Evolutionary conservation across 2,113 vertebrate genomes (phyloP), one percentile per base, ranked within the genome.

Genomic region (Antigone vipio): DNA sequence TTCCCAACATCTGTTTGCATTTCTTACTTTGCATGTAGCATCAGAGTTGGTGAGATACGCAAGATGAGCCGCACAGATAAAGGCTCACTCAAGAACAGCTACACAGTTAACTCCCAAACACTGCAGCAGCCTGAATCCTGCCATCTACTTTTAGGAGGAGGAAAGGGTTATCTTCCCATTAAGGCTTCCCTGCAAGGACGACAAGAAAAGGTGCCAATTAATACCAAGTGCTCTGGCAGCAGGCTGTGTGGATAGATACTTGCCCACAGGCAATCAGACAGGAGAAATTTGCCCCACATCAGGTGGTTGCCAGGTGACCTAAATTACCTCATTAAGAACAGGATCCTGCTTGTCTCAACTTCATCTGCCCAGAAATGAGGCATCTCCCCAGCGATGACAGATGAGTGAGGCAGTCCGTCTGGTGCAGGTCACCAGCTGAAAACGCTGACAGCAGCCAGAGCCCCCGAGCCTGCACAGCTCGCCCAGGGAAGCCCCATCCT

Each of bases 251-350:
- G 85, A 93, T 40, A 88, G 81, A 60, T 77, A 83, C 59, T 82
- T 83, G 92, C 85, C 95, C 62, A 26, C 1, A 0, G 78, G 93
- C 84, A 86, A 85, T 60, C 58, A 92, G 52, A 67, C 7, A 3
- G 82, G n/a, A 90, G 74, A 95, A 88, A 92, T 90, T 90, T 50
- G 75, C 85, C 85, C 90, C 93, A 74, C 45, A 62, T 78, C 52
- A 84, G 84, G 89, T 68, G 74, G 62, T 87, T 94, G 89, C 87
- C 82, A 74, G 84, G 74, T 94, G 94, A 96, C 93, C 89, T 93
- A 91, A 82, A 92, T 97, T 96, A 97, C 95, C 74, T 97, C 95
- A 96, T 79, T 78, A 93, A 52, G 74, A 96, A 81, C 96, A 97
- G 81, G 96, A 96, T 87, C 62, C 81, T 95, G 74, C 96, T 94